Percentiles rank a stretch among this genome's conserved stretches.
Conservation (phyloP, 2,888 invertebrate species). For the Caenorhabditis sp. region DNA sequence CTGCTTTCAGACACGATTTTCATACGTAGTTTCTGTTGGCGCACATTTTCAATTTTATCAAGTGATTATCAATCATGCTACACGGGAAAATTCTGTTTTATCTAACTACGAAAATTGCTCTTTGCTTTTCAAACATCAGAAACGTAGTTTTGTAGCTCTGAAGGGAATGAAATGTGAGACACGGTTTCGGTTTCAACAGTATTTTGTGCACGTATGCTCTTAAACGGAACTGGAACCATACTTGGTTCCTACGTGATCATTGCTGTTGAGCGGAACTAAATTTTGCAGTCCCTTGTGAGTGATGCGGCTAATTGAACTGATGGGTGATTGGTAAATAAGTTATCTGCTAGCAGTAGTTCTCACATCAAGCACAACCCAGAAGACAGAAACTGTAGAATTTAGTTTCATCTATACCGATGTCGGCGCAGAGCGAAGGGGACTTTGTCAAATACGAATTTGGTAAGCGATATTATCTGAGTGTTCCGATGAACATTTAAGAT, state of each 20-base stretch:
- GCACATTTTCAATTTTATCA: not conserved
- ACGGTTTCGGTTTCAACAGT: not conserved
- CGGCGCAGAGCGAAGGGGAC: not conserved
- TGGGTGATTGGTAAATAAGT: slow-evolving; percentile 3
- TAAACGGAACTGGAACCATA: not conserved
- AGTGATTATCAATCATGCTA: slow-evolving; percentile 19
- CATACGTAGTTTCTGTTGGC: too few relatives aligned
- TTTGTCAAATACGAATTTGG: not conserved
- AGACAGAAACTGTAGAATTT: slow-evolving; percentile 12
- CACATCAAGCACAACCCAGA: slow-evolving; percentile 3
- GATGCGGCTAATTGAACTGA: slow-evolving; percentile 11
- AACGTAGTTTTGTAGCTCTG: slow-evolving; percentile 44
- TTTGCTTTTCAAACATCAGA: slow-evolving; percentile 14
- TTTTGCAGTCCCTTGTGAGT: not conserved
- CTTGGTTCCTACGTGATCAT: not conserved
- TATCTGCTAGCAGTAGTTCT: not conserved
- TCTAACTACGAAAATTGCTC: slow-evolving; percentile 22
- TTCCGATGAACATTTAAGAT: slow-evolving; percentile 33
- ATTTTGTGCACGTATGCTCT: slow-evolving; percentile 3
- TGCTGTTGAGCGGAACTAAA: not conserved
- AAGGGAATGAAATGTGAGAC: not conserved
- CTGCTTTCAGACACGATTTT: too few relatives aligned
- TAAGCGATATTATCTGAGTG: slow-evolving; percentile 26
- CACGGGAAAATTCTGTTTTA: slow-evolving; percentile 21
- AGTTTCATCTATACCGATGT: not conserved